Conservation (phyloP, 2,113 vertebrate genomes). For the Tachysurus fulvidraco region DNA sequence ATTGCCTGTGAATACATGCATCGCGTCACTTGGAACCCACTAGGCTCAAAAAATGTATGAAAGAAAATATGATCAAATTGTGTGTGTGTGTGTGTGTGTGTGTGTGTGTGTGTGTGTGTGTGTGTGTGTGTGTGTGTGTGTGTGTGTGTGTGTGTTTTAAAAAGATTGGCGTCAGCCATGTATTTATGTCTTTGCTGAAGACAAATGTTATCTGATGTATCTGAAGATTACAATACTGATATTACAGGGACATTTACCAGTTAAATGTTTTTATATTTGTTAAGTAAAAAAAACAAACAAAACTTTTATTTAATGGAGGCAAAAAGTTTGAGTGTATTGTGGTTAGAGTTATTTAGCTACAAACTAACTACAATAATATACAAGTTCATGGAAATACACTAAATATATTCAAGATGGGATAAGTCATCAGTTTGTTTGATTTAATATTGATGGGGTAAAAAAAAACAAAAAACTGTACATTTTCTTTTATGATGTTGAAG, state of each 20-base stretch:
- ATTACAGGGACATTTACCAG: neutral
- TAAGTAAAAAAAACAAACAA: neutral
- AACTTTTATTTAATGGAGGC: no score
- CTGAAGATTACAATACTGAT: neutral
- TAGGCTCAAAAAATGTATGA: neutral
- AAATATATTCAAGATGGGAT: neutral
- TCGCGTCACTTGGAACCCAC: slow-evolving; percentile 21
- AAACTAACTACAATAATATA: neutral
- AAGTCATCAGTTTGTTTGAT: slow-evolving; percentile 5
- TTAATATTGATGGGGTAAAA: neutral
- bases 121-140: slow-evolving; percentile 21
- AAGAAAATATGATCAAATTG: neutral
- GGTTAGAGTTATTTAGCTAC: neutral
- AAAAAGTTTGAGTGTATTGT: neutral
- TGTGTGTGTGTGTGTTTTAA: slow-evolving; percentile 19
- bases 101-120: slow-evolving; percentile 19
- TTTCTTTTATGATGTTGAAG: neutral
- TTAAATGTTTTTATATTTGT: neutral
- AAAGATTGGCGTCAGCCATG: neutral
- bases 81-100: slow-evolving; percentile 23
- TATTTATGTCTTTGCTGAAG: neutral
- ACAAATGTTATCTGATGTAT: slow-evolving; percentile 3
- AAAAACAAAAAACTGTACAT: neutral
- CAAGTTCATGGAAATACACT: neutral
- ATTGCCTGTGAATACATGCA: slow-evolving; percentile 37